Conservation (phyloP, 2,888 invertebrate genomes). For the Strigamia transsilvanica region DNA sequence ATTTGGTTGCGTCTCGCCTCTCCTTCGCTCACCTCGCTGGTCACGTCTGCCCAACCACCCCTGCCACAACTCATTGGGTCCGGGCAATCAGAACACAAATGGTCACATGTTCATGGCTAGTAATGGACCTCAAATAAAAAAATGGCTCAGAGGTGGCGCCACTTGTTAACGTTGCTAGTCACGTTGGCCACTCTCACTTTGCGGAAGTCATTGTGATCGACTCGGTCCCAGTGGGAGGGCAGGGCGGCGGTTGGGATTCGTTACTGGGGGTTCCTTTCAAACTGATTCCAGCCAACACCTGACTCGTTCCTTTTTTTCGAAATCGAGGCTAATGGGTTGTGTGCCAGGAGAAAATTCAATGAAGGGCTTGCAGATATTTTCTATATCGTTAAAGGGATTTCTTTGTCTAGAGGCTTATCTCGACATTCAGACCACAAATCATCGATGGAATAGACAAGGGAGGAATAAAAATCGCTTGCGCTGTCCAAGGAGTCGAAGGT, state of each 20-base stretch:
- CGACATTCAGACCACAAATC: conserved; percentile 17
- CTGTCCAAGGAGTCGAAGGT: neutral
- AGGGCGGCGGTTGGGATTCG: neutral
- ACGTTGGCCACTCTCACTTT: conserved; percentile 37
- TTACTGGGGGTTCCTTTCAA: conserved; percentile 16
- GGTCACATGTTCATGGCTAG: conserved; percentile 33
- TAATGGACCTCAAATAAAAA: conserved; percentile 20
- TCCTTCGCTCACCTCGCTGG: conserved; percentile 14
- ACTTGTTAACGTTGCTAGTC: conserved; percentile 20
- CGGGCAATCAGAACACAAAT: conserved; percentile 41
- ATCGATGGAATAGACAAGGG: neutral
- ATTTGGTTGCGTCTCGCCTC: neutral
- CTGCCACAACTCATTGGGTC: conserved; percentile 35
- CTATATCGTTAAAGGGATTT: conserved; percentile 32
- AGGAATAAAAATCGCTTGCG: neutral
- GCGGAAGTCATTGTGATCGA: conserved; percentile 31
- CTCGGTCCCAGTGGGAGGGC: conserved; percentile 31
- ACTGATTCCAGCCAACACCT: conserved; percentile 35
- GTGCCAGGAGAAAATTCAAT: conserved; percentile 40
- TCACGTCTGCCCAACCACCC: conserved; percentile 22
- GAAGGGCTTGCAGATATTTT: conserved; percentile 40
- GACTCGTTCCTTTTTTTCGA: conserved; percentile 4
- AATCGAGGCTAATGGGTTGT: conserved; percentile 19
- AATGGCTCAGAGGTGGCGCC: conserved; percentile 17
- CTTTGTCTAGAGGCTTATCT: conserved; percentile 31